Evolutionary conservation across 2,113 vertebrate genomes (phyloP), one percentile per base, ranked within the genome.

Genomic region (Triplophysa dalaica): DNA sequence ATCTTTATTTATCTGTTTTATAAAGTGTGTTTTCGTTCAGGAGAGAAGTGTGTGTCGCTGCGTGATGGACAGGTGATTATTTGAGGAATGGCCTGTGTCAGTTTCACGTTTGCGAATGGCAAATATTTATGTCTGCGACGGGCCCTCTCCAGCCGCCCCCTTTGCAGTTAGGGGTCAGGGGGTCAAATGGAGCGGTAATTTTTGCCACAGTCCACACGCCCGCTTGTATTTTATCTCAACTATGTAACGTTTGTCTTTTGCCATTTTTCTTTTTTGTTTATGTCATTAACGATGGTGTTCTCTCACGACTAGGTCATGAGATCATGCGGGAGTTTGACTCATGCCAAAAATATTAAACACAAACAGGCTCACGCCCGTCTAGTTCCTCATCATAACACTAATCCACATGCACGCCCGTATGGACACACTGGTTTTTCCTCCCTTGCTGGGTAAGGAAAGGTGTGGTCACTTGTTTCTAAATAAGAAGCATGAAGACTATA

Each of bases 1-100:
- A 16, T 21, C 68, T 70, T 72, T 78, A 80, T 81, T 84, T 81
- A 84, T 81, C 70, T 70, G 29, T 60, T 65, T 14, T 5, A 68
- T 75, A 79, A 79, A 82, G 80, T 82, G 77, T 80, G 80, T 84
- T 81, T 81, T 66, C 33, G 17, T 65, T 24, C 38, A 43, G 50
- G 65, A 65, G 70, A n/a, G 58, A 72, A 63, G 60, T 63, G 38
- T 79, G 56, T 45, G 66, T 68, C 45, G 7, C 45, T 54, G 68
- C 54, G n/a, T 79, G 80, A 82, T 67, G 67, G 83, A 82, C 80
- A 54, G 66, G 24, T 84, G 80, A 84, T 84, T 84, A 82, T 84
- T 84, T 82, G 72, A 67, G 76, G 80, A 76, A 70, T 64, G 66
- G 80, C 75, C 70, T 75, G 70, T 65, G 80, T 76, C 70, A 72